phyloP scores from a whole-genome alignment of 2,113 vertebrate species.

The Stigmatopora argus region DNA sequence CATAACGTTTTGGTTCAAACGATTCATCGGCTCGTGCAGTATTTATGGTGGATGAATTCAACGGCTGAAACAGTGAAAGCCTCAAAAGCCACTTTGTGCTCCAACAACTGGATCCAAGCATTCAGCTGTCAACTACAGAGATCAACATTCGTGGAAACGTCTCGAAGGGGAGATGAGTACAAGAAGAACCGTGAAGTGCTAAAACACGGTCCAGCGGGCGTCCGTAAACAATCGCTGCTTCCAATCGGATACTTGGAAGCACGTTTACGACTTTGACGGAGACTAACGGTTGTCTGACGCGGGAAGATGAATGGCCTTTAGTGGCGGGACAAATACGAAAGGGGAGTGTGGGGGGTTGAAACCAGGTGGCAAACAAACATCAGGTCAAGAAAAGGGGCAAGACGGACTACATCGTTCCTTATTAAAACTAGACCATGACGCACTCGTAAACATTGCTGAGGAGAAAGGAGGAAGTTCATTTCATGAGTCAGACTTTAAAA shows the following conservation, averaged over 20 bases:
- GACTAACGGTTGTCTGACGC: not conserved
- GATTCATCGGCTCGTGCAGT: not conserved
- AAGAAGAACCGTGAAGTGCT: not conserved
- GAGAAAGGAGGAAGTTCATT: not conserved
- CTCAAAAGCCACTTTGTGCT: not conserved
- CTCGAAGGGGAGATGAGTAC: not conserved
- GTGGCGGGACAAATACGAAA: not conserved
- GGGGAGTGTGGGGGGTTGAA: not conserved
- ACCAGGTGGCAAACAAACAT: not conserved
- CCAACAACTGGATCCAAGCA: not conserved
- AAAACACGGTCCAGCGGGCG: not conserved
- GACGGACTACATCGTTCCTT: not conserved
- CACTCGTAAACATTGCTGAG: not conserved
- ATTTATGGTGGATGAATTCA: not conserved
- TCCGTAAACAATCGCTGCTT: not conserved
- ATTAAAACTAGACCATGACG: not conserved
- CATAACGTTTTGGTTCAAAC: not conserved
- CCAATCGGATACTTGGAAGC: not conserved
- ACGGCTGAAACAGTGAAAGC: not conserved
- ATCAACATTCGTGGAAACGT: not conserved
- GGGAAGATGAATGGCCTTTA: not conserved
- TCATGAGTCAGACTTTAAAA: constrained; percentile 1
- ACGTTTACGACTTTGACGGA: not conserved
- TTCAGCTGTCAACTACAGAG: not conserved
- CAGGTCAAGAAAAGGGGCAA: not conserved